phyloP scores from a whole-genome alignment of 2,113 vertebrate species.

The Aegotheles bennettii region DNA sequence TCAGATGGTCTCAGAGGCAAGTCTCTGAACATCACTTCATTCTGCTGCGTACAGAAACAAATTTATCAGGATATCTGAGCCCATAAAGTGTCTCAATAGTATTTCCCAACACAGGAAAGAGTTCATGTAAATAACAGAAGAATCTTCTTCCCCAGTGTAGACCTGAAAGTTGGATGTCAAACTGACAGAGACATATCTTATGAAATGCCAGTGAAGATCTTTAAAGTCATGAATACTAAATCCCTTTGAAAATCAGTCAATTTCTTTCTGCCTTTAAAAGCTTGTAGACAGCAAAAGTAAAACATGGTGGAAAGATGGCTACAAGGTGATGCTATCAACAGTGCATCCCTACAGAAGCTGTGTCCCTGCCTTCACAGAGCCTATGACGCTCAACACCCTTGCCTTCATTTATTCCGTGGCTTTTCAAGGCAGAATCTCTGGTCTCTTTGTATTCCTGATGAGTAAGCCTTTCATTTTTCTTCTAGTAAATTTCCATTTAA shows the following conservation, averaged over 20 bases:
- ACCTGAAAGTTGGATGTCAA: background rate
- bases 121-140: background rate
- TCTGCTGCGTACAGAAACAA: background rate
- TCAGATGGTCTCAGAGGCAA: background rate
- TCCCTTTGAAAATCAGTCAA: background rate
- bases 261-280: background rate
- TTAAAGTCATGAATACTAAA: background rate
- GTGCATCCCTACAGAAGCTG: rapidly evolving
- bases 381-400: background rate
- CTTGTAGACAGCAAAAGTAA: background rate
- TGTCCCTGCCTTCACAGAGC: background rate
- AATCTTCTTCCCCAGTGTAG: background rate
- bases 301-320: background rate
- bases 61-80: background rate
- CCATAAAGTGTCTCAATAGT: background rate
- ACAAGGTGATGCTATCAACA: background rate
- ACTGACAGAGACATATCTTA: background rate
- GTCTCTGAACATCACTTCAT: background rate
- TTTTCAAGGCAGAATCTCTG: background rate
- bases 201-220: background rate
- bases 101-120: background rate
- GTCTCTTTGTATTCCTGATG: background rate
- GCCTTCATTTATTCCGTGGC: background rate
- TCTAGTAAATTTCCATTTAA: background rate
- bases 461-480: background rate